Conservation (phyloP, 2,113 vertebrate species). For the Hydrolagus affinis region DNA sequence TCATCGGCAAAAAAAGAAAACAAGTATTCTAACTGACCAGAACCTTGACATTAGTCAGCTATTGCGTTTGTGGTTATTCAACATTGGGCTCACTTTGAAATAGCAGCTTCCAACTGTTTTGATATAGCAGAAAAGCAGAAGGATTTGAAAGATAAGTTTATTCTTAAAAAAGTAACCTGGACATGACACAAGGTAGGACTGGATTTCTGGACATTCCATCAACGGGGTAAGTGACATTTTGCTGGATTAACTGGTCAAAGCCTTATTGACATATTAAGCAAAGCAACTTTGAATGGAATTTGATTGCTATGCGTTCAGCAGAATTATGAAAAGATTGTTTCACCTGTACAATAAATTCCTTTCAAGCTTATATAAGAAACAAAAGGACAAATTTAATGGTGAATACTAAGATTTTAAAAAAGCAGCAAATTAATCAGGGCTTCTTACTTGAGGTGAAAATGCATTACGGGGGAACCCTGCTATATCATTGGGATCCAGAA, state of each 20-base stretch:
- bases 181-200: not conserved
- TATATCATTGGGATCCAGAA: too few species aligned
- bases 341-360: constrained; percentile 16
- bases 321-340: not conserved
- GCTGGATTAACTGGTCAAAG: not conserved
- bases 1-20: too few species aligned
- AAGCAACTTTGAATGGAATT: not conserved
- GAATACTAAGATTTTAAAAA: not conserved
- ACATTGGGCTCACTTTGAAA: not conserved
- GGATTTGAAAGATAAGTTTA: not conserved
- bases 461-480: not conserved
- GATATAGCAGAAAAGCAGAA: not conserved
- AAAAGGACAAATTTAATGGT: not conserved
- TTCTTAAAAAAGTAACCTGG: not conserved
- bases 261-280: not conserved
- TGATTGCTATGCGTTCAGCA: not conserved
- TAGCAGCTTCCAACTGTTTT: not conserved
- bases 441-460: not conserved
- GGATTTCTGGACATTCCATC: not conserved
- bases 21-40: not conserved
- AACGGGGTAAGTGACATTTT: not conserved
- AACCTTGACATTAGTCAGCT: constrained; percentile 7
- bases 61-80: not conserved
- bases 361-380: constrained; percentile 17
- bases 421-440: not conserved